Evolutionary conservation across 2,797 vertebrate genomes (phyloP).

Genomic region (Novumbra hubbsi): DNA sequence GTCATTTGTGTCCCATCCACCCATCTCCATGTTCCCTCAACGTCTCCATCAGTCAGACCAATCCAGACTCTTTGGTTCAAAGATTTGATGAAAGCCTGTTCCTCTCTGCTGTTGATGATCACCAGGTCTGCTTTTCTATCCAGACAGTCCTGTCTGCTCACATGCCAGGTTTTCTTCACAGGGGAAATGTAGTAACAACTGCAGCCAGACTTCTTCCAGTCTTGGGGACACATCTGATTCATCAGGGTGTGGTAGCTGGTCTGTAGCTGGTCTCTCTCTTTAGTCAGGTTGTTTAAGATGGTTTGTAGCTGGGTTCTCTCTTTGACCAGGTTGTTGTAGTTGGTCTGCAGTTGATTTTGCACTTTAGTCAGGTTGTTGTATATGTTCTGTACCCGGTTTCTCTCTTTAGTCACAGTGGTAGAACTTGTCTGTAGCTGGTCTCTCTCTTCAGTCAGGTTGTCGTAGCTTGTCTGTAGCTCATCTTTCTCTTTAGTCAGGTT

Average conservation of each 20-base stretch:
- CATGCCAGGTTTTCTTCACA: neutral
- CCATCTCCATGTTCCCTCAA: neutral
- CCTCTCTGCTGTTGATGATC: slow-evolving; percentile 1
- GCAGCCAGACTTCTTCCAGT: neutral
- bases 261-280: no score
- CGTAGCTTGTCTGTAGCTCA: no score
- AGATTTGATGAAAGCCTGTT: neutral
- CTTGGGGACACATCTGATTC: neutral
- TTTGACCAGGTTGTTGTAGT: no score
- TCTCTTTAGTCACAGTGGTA: no score
- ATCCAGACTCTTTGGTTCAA: neutral
- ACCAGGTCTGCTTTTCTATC: neutral
- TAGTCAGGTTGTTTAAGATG: no score
- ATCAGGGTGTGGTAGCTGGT: no score
- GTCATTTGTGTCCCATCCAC: neutral
- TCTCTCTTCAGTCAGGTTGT: no score
- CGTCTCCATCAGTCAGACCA: neutral
- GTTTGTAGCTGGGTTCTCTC: no score
- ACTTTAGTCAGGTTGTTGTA: no score
- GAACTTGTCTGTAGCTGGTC: no score
- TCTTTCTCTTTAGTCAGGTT: neutral
- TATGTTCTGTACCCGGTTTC: no score
- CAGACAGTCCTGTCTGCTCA: neutral
- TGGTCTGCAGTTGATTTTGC: no score
- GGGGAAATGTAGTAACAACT: neutral